Evolutionary conservation across 2,113 vertebrate genomes (phyloP).

Genomic region (Probosciger aterrimus): DNA sequence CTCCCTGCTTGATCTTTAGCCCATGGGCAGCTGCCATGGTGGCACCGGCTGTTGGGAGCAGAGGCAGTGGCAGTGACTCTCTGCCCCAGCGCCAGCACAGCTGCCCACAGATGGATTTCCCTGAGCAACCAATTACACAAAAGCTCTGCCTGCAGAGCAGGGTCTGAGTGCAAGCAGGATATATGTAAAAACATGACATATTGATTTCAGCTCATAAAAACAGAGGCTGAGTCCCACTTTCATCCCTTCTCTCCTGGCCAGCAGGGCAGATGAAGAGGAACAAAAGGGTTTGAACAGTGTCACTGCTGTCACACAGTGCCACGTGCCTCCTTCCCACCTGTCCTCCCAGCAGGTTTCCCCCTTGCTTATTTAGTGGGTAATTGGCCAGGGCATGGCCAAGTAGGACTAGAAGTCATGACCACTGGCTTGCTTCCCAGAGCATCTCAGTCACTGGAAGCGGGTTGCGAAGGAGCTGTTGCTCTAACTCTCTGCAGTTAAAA

Average conservation of each 20-base stretch:
- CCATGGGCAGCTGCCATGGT: rapidly evolving
- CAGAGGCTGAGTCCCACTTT: neutral
- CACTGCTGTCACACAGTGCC: neutral
- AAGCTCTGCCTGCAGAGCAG: neutral
- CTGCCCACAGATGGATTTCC: neutral
- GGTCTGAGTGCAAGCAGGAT: neutral
- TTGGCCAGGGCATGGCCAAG: neutral
- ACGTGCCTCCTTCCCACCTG: rapidly evolving
- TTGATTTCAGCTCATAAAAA: neutral
- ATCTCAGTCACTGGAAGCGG: neutral
- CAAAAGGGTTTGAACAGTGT: neutral
- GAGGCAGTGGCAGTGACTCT: neutral
- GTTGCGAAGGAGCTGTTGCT: rapidly evolving
- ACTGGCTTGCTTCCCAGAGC: neutral
- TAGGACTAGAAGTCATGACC: neutral
- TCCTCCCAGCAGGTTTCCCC: neutral
- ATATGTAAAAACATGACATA: rapidly evolving
- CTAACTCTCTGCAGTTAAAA: neutral
- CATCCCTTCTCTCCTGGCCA: neutral
- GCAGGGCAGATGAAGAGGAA: neutral
- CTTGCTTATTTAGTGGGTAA: too few species aligned
- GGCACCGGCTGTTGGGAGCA: neutral
- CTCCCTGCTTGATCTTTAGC: neutral
- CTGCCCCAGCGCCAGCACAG: neutral
- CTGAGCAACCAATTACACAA: neutral